Percentiles rank a stretch among this genome's conserved stretches.
phyloP scores from a whole-genome alignment of 2,113 vertebrate genomes.

The Phalacrocorax pelagicus region DNA sequence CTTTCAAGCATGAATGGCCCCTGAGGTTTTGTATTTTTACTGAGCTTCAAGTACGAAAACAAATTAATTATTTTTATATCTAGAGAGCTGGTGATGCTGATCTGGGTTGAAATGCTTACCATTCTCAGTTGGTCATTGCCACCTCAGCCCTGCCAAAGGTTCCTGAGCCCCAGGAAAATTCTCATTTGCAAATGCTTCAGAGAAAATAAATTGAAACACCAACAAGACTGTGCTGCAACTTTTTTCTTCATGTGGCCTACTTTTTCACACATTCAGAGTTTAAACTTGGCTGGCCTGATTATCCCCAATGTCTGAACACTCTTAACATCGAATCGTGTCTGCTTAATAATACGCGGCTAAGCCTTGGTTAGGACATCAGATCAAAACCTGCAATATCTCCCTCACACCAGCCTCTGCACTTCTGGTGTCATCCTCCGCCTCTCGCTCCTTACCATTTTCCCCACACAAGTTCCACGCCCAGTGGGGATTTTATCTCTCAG shows the following conservation, averaged over 20 bases:
- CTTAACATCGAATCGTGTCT: not conserved
- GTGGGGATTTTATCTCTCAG: not conserved
- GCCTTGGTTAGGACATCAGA: not conserved
- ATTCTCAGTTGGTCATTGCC: not conserved
- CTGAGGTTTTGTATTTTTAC: not conserved
- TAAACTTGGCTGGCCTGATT: not conserved
- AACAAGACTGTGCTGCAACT: not conserved
- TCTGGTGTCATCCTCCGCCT: not conserved
- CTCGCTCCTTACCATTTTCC: not conserved
- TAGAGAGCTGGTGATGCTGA: not conserved
- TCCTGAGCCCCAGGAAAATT: not conserved
- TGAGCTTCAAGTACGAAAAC: not conserved
- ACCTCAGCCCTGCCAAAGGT: not conserved
- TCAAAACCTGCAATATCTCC: not conserved
- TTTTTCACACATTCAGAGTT: not conserved
- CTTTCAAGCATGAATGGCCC: not conserved
- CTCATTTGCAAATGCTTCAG: not conserved
- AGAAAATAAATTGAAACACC: not conserved
- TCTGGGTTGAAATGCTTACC: not conserved
- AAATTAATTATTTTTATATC: slow-evolving; percentile 10
- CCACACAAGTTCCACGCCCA: accelerated
- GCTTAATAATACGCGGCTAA: not conserved
- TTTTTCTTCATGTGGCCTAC: not conserved
- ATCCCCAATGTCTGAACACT: not conserved
- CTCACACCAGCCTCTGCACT: not conserved